A percentile compares a stretch with the other conserved stretches of the same genome.
Evolutionary conservation across 2,113 vertebrate genomes (phyloP).

Genomic region (Festucalex cinctus): DNA sequence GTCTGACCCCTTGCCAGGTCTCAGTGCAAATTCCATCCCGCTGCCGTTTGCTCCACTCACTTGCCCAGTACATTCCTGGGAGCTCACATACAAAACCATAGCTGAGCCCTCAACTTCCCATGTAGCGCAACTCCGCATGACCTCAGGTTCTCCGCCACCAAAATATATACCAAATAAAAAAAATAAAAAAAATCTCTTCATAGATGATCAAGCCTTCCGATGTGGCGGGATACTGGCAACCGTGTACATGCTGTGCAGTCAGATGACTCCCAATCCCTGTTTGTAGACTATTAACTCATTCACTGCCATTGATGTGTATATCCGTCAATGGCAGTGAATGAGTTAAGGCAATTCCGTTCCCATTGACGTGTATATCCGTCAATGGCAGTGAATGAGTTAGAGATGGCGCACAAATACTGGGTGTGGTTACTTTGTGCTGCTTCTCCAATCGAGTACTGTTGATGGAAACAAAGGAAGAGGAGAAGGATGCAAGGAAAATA

Average conservation of each 20-base stretch:
- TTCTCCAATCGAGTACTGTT: conserved; percentile 28
- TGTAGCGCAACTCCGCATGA: conserved; percentile 19
- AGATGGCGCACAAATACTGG: conserved; percentile 26
- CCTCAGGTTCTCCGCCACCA: conserved; percentile 1
- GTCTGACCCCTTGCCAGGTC: conserved; percentile 52
- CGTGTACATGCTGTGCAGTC: conserved; percentile 16
- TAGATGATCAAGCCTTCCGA: background rate
- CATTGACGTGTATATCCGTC: no score
- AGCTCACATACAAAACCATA: conserved; percentile 58
- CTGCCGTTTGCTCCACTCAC: conserved; percentile 17
- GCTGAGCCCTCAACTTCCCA: conserved; percentile 30
- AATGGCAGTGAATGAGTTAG: no score
- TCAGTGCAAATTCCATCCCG: conserved; percentile 22
- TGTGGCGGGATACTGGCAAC: background rate
- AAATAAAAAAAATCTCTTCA: conserved; percentile 4
- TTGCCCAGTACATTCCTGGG: conserved; percentile 34
- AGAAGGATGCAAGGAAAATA: conserved; percentile 8
- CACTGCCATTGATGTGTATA: no score
- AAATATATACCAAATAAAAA: background rate
- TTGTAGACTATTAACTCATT: no score
- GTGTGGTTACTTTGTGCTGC: conserved; percentile 37
- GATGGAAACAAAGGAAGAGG: conserved; percentile 48
- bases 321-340: no score
- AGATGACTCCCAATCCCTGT: conserved; percentile 2
- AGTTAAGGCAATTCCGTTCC: no score